phyloP scores from a whole-genome alignment of 2,797 vertebrate genomes.

The Trachops cirrhosus region DNA sequence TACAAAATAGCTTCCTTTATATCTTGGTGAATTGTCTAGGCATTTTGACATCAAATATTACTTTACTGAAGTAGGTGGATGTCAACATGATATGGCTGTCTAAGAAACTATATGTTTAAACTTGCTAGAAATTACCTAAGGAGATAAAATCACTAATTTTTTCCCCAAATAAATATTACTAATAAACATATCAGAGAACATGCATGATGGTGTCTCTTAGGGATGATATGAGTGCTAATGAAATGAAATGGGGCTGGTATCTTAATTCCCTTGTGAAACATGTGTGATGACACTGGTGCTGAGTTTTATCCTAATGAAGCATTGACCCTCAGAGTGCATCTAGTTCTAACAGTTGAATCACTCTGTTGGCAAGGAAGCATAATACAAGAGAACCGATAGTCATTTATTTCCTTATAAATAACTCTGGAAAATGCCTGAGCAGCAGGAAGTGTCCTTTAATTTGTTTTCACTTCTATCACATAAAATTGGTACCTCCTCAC shows the following conservation, averaged over 20 bases:
- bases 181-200: background rate
- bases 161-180: background rate
- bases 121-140: background rate
- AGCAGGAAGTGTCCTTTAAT: slow-evolving; percentile 52
- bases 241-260: background rate
- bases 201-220: background rate
- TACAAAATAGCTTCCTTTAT: background rate
- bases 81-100: background rate
- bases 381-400: background rate
- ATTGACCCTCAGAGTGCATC: background rate
- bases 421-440: slow-evolving; percentile 19
- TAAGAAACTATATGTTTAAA: background rate
- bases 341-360: background rate
- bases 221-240: background rate
- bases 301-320: background rate
- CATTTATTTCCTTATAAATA: slow-evolving; percentile 38
- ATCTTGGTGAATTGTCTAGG: background rate
- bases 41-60: background rate
- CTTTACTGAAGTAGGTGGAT: background rate
- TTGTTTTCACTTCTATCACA: slow-evolving; percentile 34
- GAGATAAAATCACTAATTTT: background rate
- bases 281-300: background rate
- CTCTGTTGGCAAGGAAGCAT: slow-evolving; percentile 7
- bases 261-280: background rate
- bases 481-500: slow-evolving; percentile 51